These are phyloP conservation scores for Nilaparvata lugens DNA, from an alignment of 1,140 invertebrate species.

Conservation along the genomic window DNA sequence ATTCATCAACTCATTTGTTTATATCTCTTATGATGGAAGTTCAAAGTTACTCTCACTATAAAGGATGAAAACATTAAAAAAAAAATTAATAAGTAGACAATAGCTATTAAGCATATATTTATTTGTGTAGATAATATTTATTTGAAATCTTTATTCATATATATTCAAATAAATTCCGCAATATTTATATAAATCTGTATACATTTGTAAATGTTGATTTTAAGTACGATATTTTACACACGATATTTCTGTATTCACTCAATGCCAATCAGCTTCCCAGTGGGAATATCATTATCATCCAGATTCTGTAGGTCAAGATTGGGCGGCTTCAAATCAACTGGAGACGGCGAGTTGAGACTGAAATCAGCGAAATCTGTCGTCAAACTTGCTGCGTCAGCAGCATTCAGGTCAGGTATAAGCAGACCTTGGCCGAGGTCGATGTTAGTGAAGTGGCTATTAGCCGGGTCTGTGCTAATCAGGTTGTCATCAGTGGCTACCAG, in stretches of 20 bases:
- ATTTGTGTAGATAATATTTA: too few species aligned
- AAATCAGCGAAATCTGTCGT: not conserved
- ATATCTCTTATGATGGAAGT: too few species aligned
- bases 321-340: not conserved
- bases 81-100: too few species aligned
- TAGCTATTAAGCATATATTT: too few species aligned
- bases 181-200: too few species aligned
- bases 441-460: not conserved
- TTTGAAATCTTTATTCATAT: too few species aligned
- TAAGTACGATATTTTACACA: too few species aligned
- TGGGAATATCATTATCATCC: not conserved
- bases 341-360: not conserved
- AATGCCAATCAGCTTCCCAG: not conserved
- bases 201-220: too few species aligned
- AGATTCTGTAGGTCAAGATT: not conserved
- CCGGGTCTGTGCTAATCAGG: not conserved
- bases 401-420: not conserved
- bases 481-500: not conserved
- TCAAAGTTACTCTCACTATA: too few species aligned
- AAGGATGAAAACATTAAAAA: too few species aligned
- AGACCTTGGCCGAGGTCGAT: not conserved
- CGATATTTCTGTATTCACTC: not conserved
- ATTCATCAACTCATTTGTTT: too few species aligned
- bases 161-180: too few species aligned
- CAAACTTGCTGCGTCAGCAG: not conserved